Evolutionary conservation across 2,888 invertebrate genomes (phyloP), one percentile per base, ranked within the genome.

Genomic region (Archips xylosteana): DNA sequence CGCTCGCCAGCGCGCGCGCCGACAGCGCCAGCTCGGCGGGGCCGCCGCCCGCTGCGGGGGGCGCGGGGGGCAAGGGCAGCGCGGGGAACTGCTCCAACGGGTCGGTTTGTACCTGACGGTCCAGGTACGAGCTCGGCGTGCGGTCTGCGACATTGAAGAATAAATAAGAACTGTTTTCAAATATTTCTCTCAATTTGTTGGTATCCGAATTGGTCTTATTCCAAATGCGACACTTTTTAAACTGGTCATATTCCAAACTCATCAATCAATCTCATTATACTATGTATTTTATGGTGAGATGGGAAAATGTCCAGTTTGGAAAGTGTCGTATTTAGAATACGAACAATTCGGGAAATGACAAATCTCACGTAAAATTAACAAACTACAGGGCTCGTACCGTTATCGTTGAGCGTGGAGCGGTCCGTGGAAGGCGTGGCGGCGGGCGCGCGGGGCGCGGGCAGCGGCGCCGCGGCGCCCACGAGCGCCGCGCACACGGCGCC

Each of bases 21-120:
- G 81, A 79, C 42, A 82, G 75, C 39, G 79, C 75, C 5, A 78
- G 79, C 54, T 76, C 75, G 23, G 76, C 66, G 60, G 77, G 68
- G 51, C 74, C 71, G 3, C 23, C 23, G 23, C 23, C 23, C 23
- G 23, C 23, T 23, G 75, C 77, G 47, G 45, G 65, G 72, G 60
- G 47, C 70, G 42, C 66, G 69, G 70, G 23, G 60, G 70, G 47
- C 42, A n/a, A n/a, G 70, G 73, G 51, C 36, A 45, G 77, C 59
- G 71, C 57, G 39, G 85, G 85, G 68, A 82, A 84, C 73, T 80
- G 75, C 34, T 77, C 63, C 9, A 79, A 75, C n/a, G 89, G 91
- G 15, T 92, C 92, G 9, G 92, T 92, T 79, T 92, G 92, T 70
- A 90, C 89, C 61, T 89, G 88, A 5, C 89, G 84, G 77, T 92